Base-by-base conservation (phyloP, 1,140 invertebrate genomes). In the Conus ventricosus region DNA sequence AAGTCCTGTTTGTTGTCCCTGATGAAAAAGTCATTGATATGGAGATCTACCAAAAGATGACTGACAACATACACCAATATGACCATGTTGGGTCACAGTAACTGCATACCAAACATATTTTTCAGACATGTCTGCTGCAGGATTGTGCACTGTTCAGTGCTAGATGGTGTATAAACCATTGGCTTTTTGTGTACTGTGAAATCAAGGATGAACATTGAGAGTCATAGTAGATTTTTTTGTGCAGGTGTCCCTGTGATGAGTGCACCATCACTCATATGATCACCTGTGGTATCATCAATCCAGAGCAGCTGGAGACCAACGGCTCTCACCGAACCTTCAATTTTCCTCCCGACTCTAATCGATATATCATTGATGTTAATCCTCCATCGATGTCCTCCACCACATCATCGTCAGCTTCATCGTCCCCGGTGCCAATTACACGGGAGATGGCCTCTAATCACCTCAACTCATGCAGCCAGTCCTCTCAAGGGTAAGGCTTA, bases 221-320 rank as follows among this genome's bases (percentile, higher is more conserved):
- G 1, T 60, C 57, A 60, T 71, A 1, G 15, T 71, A 17, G 11
- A 20, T 23, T 13, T 71, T 71, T 7, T 20, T 71, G 17, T 54
- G 11, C 90, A 95, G 95, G 82, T 95, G 95, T 92, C 93, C 95
- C 3, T 95, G 94, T 93, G 94, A 95, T 92, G 95, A 95, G 84
- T 95, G 94, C 89, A 95, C 94, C 55, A 95, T 94, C 71, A 94
- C 93, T 27, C 94, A 95, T 84, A 93, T 95, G 93, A 95, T 95
- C 67, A 95, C 94, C 4, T 95, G 95, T 93, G 94, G 94, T 67
- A 94, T 95, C 67, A 93, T 95, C 63, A 93, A 92, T 78, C 93
- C 93, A n/a, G 94, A 95, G 54, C 92, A 91, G 78, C 89, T 91
- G 83, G 92, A 92, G 85, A 92, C 84, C 67, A 89, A 87, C 51